Evolutionary conservation across 1,140 invertebrate species (phyloP), one percentile per base, ranked within the genome.

Genomic region (Phthorimaea operculella): DNA sequence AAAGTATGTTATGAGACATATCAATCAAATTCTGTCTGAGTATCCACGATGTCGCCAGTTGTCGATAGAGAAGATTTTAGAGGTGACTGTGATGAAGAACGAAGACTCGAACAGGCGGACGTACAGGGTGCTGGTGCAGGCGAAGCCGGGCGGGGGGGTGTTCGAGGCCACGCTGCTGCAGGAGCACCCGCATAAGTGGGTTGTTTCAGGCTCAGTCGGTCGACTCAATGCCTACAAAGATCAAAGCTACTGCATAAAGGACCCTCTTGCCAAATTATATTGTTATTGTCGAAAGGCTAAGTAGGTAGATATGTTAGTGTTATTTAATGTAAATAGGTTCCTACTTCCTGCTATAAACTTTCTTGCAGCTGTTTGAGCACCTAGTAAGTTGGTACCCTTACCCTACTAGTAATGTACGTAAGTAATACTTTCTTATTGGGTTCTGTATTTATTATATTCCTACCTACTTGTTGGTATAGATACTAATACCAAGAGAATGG

Each of bases 181-280:
- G 2, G 61, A 71, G 6, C 56, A 60, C 56, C 69, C 61, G 10
- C n/a, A n/a, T n/a, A 11, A 49, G 12, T 87, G 61, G 52, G 74
- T 81, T 1, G 58, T 90, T 0, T 87, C 87, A 0, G 92, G 91
- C 1, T 88, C 88, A 1, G 87, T 94, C 4, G 93, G 92, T 62
- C 86, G 93, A 33, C 82, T 93, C 11, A 94, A 94, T 74, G 69
- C 90, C 17, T 94, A 94, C 61, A 89, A 90, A 3, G 88, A 88
- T 57, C 91, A 94, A 76, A 93, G 92, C 74, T 79, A 85, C 55
- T 95, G 93, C 71, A 87, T 94, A 33, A 81, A 89, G 51, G 88
- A 93, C 61, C 90, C 88, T 62, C 80, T 88, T 60, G 79, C 94
- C 44, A 91, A 93, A 67, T 85, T 93, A 56, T 93, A 92, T 71